Evolutionary conservation across 1,140 invertebrate species (phyloP).

Genomic region (Agraylea sexmaculata): DNA sequence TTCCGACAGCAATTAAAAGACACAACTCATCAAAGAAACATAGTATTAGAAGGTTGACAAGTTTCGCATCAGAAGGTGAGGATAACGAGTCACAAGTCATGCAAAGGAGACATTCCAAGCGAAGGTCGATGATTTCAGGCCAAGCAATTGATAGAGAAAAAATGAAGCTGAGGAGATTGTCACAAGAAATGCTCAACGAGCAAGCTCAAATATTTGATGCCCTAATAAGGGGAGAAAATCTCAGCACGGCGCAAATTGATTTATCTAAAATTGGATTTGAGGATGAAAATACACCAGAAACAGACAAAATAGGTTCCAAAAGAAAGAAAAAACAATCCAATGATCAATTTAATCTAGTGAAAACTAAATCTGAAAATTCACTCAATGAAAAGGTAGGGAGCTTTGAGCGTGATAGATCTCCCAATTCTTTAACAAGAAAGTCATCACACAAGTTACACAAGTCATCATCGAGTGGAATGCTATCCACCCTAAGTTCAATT

Average conservation of each 20-base stretch:
- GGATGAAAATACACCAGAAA: constrained; percentile 11
- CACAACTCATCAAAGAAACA: constrained; percentile 17
- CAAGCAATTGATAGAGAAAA: constrained; percentile 8
- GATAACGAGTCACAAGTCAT: neutral
- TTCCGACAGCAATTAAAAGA: constrained; percentile 17
- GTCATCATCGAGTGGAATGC: constrained; percentile 32
- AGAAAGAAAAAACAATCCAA: constrained; percentile 20
- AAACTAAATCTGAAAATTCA: constrained; percentile 37
- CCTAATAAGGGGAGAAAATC: constrained; percentile 39
- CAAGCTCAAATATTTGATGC: constrained; percentile 39
- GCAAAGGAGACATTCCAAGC: constrained; percentile 14
- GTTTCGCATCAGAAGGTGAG: constrained; percentile 22
- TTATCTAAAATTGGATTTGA: constrained; percentile 34
- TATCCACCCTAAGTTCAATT: constrained; percentile 34
- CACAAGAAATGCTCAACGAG: constrained; percentile 28
- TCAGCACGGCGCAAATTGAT: constrained; percentile 35
- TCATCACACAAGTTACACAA: constrained; percentile 30
- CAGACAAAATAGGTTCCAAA: constrained; percentile 18
- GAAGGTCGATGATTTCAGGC: neutral
- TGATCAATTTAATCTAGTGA: constrained; percentile 22
- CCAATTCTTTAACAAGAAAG: constrained; percentile 7
- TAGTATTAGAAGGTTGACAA: constrained; percentile 21
- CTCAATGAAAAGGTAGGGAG: constrained; percentile 23
- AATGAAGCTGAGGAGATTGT: constrained; percentile 11
- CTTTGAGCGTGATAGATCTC: constrained; percentile 23